Evolutionary conservation across 2,888 invertebrate species (phyloP), one percentile per base, ranked within the genome.

Genomic region (Arrhopalites spinosus): DNA sequence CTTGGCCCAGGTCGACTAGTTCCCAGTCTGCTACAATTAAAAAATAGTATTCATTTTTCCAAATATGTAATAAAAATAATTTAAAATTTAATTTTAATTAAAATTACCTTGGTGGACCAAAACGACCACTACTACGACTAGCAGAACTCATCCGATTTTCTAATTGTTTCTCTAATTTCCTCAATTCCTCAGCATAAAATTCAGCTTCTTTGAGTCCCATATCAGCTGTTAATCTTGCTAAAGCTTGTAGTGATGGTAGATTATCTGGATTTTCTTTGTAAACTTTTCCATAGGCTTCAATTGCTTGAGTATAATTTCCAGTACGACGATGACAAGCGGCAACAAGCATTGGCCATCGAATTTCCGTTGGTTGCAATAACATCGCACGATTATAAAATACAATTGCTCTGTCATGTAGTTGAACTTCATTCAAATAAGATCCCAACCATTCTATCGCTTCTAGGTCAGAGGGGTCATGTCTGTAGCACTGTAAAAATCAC

Each of bases 251-350:
- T 86, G 92, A 92, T 91, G 96, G 96, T 0, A 94, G 89, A 85
- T 98, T 97, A 79, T 98, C 96, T 0, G 98, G 98, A 86, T 98
- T 98, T 81, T 91, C 90, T 25, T 90, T 88, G 84, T 97, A 93
- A 83, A 98, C 92, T 81, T 90, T 90, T 86, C 94, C 87, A 84
- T 89, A 89, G 11, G 86, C 66, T 36, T 80, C 78, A 23, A 82
- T 77, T 2, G 82, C 81, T 83, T 92, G 91, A 82, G 93, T 93
- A 85, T 94, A 94, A 84, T 92, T 92, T 36, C 95, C 95, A 74
- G 91, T 91, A 81, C 94, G 88, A 56, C 94, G 88, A 83, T 93
- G 90, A 85, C 94, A 94, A 45, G 92, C 92, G 11, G 95, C 95
- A 68, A 94, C 92, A 86, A 94, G 90, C 84, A 96, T 87, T 85